Evolutionary conservation across 2,888 invertebrate genomes (phyloP).

Genomic region (Melinopterus prodromus): DNA sequence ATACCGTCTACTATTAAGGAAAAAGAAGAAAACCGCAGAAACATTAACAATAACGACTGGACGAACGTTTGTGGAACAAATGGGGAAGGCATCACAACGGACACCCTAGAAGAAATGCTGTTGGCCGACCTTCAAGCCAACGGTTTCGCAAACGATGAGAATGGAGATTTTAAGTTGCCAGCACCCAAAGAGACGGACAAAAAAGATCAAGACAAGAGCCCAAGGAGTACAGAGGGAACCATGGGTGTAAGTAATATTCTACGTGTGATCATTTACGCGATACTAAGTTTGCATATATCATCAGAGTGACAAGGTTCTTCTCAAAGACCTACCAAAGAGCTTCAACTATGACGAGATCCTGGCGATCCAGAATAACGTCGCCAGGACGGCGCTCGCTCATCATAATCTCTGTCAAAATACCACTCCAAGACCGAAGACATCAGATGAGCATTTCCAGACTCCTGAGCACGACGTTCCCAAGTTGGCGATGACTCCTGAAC

Average conservation of each 20-base stretch:
- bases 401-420: constrained; percentile 20
- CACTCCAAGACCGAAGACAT: neutral
- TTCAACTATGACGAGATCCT: constrained; percentile 48
- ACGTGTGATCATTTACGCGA: neutral
- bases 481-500: neutral
- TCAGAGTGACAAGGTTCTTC: constrained; percentile 29
- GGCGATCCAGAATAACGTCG: constrained; percentile 44
- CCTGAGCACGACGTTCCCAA: constrained; percentile 12
- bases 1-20: constrained; percentile 35
- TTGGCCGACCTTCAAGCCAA: constrained; percentile 44
- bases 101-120: constrained; percentile 48
- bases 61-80: constrained; percentile 40
- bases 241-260: neutral
- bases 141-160: constrained; percentile 30
- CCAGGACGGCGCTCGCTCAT: constrained; percentile 32
- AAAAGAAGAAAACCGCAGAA: constrained; percentile 29
- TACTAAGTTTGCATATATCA: neutral
- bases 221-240: constrained; percentile 12
- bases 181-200: neutral
- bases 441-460: constrained; percentile 11
- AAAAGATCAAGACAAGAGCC: constrained; percentile 26
- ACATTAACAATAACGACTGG: constrained; percentile 29
- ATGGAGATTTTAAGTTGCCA: constrained; percentile 1
- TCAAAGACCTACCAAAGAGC: constrained; percentile 41
- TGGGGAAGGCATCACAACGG: constrained; percentile 48